These are phyloP conservation scores for Pluvianellus socialis DNA, from an alignment of 2,113 vertebrate species.

Conservation along the genomic window DNA sequence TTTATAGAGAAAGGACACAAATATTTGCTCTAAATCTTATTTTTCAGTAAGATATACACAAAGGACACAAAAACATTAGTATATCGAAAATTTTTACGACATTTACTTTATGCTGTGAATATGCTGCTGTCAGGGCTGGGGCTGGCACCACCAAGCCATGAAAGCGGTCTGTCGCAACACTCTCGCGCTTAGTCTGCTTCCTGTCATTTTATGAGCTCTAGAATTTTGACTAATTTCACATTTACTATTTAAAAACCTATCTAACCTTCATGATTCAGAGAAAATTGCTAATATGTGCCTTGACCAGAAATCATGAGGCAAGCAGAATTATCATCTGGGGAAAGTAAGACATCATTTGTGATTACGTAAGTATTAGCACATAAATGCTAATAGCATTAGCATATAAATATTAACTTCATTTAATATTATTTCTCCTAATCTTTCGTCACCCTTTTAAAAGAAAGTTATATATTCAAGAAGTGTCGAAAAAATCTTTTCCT, in stretches of 20 bases:
- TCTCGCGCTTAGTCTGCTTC: no score
- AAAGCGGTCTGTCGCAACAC: not conserved
- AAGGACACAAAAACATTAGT: not conserved
- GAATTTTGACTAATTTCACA: not conserved
- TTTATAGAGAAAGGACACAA: not conserved
- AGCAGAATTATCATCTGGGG: not conserved
- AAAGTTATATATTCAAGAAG: not conserved
- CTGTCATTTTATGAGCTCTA: not conserved
- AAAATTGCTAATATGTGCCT: not conserved
- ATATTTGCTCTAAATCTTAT: not conserved
- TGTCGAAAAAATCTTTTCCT: not conserved
- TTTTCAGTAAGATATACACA: not conserved
- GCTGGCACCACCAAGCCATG: not conserved
- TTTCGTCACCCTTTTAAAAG: not conserved
- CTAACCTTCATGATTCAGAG: not conserved
- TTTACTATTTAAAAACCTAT: not conserved
- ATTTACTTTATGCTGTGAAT: not conserved
- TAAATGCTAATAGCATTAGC: conserved; percentile 18
- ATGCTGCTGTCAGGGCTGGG: not conserved
- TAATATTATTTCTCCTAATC: not conserved
- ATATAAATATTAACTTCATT: conserved; percentile 25
- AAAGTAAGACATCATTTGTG: not conserved
- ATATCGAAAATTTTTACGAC: no score
- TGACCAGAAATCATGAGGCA: not conserved
- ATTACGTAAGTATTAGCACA: not conserved